A percentile compares a stretch with the other conserved stretches of the same genome.
phyloP scores from a whole-genome alignment of 2,797 vertebrate genomes.

The Anomalospiza imberbis region DNA sequence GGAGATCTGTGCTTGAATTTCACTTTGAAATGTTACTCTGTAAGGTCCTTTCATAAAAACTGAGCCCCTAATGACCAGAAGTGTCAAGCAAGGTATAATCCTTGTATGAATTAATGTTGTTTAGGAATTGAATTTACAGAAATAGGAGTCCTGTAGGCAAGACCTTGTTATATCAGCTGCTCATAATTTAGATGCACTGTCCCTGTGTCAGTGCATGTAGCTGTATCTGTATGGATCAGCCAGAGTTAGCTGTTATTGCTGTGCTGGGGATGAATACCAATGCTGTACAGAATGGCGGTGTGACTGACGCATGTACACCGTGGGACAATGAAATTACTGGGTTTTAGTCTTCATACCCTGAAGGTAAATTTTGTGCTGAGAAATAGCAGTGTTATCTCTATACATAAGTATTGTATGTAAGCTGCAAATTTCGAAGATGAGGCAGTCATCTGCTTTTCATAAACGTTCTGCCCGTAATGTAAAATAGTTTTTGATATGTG shows the following conservation, averaged over 20 bases:
- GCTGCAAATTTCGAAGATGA: conserved; percentile 17
- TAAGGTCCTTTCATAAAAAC: background rate
- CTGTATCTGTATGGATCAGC: background rate
- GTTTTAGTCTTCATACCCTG: background rate
- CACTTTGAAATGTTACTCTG: background rate
- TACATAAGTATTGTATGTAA: background rate
- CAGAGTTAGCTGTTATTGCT: background rate
- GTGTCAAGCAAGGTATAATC: background rate
- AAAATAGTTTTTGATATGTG: background rate
- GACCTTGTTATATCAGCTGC: background rate
- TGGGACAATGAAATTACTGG: background rate
- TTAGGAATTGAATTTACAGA: background rate
- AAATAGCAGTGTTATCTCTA: background rate
- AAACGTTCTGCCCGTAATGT: background rate
- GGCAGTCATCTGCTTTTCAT: background rate
- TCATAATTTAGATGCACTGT: background rate
- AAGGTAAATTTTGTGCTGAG: background rate
- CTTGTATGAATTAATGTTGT: background rate
- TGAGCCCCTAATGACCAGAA: background rate
- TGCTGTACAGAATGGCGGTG: background rate
- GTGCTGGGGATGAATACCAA: background rate
- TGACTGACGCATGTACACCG: background rate
- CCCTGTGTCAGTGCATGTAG: background rate
- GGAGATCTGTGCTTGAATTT: background rate
- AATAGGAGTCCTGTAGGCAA: background rate